A percentile compares a stretch with the other conserved stretches of the same genome.
phyloP scores from a whole-genome alignment of 2,888 invertebrate species.

The Horisme vitalbata region DNA sequence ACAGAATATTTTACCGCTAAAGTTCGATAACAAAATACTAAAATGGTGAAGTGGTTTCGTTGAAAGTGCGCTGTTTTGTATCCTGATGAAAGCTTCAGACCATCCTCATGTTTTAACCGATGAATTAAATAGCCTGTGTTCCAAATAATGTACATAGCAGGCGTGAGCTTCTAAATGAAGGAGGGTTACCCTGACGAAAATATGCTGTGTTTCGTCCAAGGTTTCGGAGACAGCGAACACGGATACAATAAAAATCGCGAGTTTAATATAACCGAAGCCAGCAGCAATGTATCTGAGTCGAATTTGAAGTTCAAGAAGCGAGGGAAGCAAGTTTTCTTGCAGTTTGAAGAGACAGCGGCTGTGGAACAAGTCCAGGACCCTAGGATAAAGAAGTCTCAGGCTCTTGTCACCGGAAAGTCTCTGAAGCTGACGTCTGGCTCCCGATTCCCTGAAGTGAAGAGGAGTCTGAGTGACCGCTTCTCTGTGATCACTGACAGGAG shows the following conservation, averaged over 20 bases:
- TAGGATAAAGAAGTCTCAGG: slow-evolving; percentile 43
- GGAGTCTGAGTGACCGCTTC: slow-evolving; percentile 76
- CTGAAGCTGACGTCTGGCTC: slow-evolving; percentile 61
- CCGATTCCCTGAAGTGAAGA: slow-evolving; percentile 66
- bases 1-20: slow-evolving; percentile 28
- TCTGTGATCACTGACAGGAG: slow-evolving; percentile 66
- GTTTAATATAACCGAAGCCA: slow-evolving; percentile 38
- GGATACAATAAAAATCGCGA: slow-evolving; percentile 60
- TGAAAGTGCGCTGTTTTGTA: slow-evolving; percentile 3
- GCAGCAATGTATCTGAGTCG: slow-evolving; percentile 55
- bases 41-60: background rate
- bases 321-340: slow-evolving; percentile 48
- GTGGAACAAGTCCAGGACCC: slow-evolving; percentile 43
- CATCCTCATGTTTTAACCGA: slow-evolving; percentile 3
- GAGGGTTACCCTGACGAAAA: slow-evolving; percentile 78
- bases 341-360: slow-evolving; percentile 37
- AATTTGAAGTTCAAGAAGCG: slow-evolving; percentile 53
- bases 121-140: slow-evolving; percentile 33
- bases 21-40: too few species aligned
- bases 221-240: slow-evolving; percentile 78
- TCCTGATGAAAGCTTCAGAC: background rate
- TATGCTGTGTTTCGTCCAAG: slow-evolving; percentile 88
- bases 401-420: slow-evolving; percentile 57
- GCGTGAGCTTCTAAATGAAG: slow-evolving; percentile 78
- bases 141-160: slow-evolving; percentile 29